Base-by-base conservation (phyloP, 1,140 invertebrate species). In the Leptoteleia sp. region DNA sequence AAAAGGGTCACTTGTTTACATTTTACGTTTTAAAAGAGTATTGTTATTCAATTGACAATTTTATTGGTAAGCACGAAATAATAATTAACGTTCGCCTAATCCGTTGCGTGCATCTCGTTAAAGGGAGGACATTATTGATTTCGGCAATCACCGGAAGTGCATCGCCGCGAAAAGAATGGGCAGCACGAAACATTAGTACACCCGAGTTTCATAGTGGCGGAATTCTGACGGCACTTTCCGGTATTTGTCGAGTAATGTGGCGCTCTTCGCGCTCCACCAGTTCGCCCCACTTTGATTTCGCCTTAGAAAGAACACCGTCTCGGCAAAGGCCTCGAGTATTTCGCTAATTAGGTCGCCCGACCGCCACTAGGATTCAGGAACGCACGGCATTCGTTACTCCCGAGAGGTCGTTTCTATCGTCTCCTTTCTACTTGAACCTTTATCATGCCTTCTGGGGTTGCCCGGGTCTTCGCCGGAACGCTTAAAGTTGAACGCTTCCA, bases 271-370 rank as follows among this genome's bases (percentile, higher is more conserved):
- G 17, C 54, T 19, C 55, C n/a, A 35, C 64, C 22, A 22, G 43
- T 38, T 70, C 52, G 16, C 43, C 27, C 33, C 22, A 54, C 67
- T 71, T 71, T 71, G 67, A 71, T 71, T 79, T 70, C 59, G 50
- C 43, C 59, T 65, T 54, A 43, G 67, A 71, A 65, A 70, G 43
- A 71, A 71, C 59, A 57, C 31, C 38, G 65, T 57, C 57, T 54
- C 33, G 40, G 67, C 43, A 73, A 73, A 73, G 70, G 43, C 50
- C 43, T 64, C 75, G 83, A 80, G 82, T 85, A 87, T 87, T 88
- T 84, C 78, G 84, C 82, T 89, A 88, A 88, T 89, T 89, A 88
- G 85, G 86, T 89, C 85, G 83, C 80, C 71, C 75, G 80, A 50
- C 81, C 80, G 65, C 82, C 59, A 59, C 81, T 76, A 83, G 77